Evolutionary conservation across 2,113 vertebrate genomes (phyloP).

Genomic region (Sus scrofa): T2T-Sscrofa CM000818.6:72420001-72420500

Average conservation of each 20-base stretch:
- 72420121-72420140: conserved; percentile 64
- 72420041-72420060: conserved; percentile 21
- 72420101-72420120: background rate
- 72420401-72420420: no score
- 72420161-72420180: background rate
- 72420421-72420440: no score
- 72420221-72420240: background rate
- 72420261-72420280: conserved; percentile 35
- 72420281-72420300: no score
- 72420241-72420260: conserved; percentile 47
- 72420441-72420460: no score
- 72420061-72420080: conserved; percentile 38
- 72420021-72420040: conserved; percentile 33
- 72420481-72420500: no score
- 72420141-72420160: background rate
- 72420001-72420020: background rate
- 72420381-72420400: no score
- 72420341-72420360: no score
- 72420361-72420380: no score
- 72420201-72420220: conserved; percentile 32
- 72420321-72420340: no score
- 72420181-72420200: background rate
- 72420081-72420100: background rate
- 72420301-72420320: no score
- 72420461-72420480: no score